Conservation (phyloP, 2,888 invertebrate species). For the Volucella bombylans region DNA sequence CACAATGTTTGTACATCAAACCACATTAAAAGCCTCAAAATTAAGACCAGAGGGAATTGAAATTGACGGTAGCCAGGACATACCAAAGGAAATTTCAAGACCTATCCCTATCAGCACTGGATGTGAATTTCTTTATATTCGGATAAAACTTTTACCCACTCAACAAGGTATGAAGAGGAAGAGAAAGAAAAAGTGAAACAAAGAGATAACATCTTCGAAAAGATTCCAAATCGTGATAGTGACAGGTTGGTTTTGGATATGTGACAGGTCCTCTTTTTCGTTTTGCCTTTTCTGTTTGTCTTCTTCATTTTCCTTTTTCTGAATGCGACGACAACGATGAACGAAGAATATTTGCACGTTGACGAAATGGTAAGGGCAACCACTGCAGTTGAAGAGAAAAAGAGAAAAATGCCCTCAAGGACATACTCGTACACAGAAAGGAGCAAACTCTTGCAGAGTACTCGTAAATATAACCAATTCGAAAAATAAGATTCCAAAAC, state of each 20-base stretch:
- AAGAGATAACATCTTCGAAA: slow-evolving; percentile 51
- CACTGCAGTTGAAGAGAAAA: slow-evolving; percentile 36
- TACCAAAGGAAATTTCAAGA: no score
- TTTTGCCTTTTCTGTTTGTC: background rate
- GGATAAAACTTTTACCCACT: slow-evolving; percentile 36
- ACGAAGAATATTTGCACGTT: slow-evolving; percentile 42
- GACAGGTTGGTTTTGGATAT: slow-evolving; percentile 70
- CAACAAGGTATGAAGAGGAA: slow-evolving; percentile 40
- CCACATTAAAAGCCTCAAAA: no score
- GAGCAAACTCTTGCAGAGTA: background rate
- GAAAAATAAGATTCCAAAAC: slow-evolving; percentile 32
- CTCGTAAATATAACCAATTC: background rate
- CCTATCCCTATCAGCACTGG: no score
- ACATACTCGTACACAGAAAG: slow-evolving; percentile 11
- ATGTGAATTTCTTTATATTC: background rate
- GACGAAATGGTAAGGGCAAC: slow-evolving; percentile 18
- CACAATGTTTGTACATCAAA: no score
- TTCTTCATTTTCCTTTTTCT: background rate
- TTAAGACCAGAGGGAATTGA: no score
- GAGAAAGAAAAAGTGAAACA: slow-evolving; percentile 7
- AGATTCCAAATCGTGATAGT: slow-evolving; percentile 63
- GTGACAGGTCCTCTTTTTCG: slow-evolving; percentile 51
- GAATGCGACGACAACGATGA: slow-evolving; percentile 1
- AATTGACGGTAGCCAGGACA: no score
- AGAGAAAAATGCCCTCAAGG: slow-evolving; percentile 49